These are phyloP conservation scores for Crambe crambe DNA, from an alignment of 37 sponge, comb jelly and placozoan species.

Conservation along the genomic window DNA sequence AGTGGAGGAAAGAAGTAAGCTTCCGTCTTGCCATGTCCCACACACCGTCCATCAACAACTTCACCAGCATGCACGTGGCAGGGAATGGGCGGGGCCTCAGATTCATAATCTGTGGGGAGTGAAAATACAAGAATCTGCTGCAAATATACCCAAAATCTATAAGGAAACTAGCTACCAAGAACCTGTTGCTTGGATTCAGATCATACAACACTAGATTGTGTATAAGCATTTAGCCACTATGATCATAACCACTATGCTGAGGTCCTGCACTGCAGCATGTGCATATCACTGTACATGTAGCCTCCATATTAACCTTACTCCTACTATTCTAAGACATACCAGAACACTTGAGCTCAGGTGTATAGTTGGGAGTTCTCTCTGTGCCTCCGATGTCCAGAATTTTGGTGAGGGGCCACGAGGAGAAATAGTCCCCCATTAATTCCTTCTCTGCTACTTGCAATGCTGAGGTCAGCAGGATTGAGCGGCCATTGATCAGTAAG, in stretches of 20 bases:
- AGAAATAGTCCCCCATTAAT: conserved; percentile 64
- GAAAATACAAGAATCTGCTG: background rate
- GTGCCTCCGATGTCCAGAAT: conserved; percentile 87
- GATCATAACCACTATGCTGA: too few relatives aligned
- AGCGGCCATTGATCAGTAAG: conserved; percentile 24
- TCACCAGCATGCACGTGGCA: conserved; percentile 87
- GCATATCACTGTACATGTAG: too few relatives aligned
- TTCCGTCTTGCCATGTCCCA: conserved; percentile 82
- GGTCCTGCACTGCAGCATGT: too few relatives aligned
- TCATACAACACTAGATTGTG: too few relatives aligned
- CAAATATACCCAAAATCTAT: background rate
- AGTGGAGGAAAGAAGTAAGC: conserved; percentile 94
- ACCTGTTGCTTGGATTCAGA: too few relatives aligned
- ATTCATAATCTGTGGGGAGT: conserved; percentile 5
- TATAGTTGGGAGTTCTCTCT: conserved; percentile 23
- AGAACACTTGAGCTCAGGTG: background rate
- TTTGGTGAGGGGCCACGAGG: conserved; percentile 87
- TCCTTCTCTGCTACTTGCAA: conserved; percentile 53
- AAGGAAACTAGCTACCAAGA: too few relatives aligned
- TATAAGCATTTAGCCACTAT: too few relatives aligned
- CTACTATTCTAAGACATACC: background rate
- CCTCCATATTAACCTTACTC: too few relatives aligned
- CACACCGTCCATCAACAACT: conserved; percentile 68
- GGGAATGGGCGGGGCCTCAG: conserved; percentile 90
- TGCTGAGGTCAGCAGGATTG: conserved; percentile 46